Conservation (phyloP, 1,140 invertebrate species). For the Trichonephila clavipes region DNA sequence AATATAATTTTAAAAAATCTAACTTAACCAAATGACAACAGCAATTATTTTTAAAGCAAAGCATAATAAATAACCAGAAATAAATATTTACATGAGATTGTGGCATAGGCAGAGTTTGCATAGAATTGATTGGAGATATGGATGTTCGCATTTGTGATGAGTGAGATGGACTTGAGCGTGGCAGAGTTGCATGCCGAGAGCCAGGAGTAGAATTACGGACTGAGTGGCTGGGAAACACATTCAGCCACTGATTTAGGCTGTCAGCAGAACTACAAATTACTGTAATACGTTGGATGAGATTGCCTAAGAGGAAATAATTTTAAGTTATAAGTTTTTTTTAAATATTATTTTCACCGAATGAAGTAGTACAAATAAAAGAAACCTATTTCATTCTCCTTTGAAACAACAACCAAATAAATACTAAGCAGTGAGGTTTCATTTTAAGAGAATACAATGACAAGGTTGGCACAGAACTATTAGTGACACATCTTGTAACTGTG, state of each 20-base stretch:
- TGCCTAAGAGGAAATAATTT: constrained; percentile 82
- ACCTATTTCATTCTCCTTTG: no score
- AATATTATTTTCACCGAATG: no score
- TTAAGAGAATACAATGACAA: no score
- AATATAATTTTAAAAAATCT: no score
- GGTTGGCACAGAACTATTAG: no score
- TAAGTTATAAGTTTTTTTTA: background rate
- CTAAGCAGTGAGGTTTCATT: no score
- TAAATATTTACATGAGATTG: constrained; percentile 37
- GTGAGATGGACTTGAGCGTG: constrained; percentile 56
- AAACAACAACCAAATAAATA: no score
- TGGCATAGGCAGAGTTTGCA: background rate
- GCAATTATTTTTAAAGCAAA: no score
- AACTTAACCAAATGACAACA: no score
- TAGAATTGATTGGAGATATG: constrained; percentile 13
- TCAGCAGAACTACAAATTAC: constrained; percentile 91
- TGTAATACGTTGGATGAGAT: constrained; percentile 93
- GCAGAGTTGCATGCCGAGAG: background rate
- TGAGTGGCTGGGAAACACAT: constrained; percentile 24
- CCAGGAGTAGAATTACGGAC: background rate
- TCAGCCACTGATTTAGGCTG: constrained; percentile 90
- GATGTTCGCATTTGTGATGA: constrained; percentile 60
- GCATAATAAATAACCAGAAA: no score
- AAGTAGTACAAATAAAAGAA: no score
- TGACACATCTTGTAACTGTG: no score